A percentile compares a stretch with the other conserved stretches of the same genome.
Conservation (phyloP, 2,113 vertebrate genomes). For the Gallinago jamesoni region DNA sequence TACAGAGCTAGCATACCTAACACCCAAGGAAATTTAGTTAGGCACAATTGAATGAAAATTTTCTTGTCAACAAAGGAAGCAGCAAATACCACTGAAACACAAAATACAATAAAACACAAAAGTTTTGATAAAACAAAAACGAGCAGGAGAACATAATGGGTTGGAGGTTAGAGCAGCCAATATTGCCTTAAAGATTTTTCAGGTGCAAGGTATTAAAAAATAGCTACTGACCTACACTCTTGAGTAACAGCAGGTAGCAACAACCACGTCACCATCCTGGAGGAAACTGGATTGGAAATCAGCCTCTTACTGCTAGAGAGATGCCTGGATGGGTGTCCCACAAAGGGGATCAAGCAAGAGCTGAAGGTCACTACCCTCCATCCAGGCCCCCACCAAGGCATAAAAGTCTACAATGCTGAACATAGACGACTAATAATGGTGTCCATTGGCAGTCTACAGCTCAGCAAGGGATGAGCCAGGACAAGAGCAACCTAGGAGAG, state of each 20-base stretch:
- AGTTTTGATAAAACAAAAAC: not conserved
- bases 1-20: not conserved
- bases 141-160: not conserved
- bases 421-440: rapidly evolving
- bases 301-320: not conserved
- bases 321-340: rapidly evolving
- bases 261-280: not conserved
- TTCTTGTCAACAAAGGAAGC: not conserved
- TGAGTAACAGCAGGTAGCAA: not conserved
- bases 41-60: not conserved
- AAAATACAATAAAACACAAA: not conserved
- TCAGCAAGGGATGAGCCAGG: not conserved
- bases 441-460: rapidly evolving
- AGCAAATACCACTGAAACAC: not conserved
- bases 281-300: not conserved
- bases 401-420: not conserved
- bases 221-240: not conserved
- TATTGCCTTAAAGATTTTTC: not conserved
- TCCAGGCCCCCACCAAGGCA: rapidly evolving
- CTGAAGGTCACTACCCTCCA: not conserved
- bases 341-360: not conserved
- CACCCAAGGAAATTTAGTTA: not conserved
- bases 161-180: not conserved
- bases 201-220: not conserved
- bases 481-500: not conserved